phyloP scores from a whole-genome alignment of 2,797 vertebrate genomes.

The Pogoniulus pusillus region DNA sequence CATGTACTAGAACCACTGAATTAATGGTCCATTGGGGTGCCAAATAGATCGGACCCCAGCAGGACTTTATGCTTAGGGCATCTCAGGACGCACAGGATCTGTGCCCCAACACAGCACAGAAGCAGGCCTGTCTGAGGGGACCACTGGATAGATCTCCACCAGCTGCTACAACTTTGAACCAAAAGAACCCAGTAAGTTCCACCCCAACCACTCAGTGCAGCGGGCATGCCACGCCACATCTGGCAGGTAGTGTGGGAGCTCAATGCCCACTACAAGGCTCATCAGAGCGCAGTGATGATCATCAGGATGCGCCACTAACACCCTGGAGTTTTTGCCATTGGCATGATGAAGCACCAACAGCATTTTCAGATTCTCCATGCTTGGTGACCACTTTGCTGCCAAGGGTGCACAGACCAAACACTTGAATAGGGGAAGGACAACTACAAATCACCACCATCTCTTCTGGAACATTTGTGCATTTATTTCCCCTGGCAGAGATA shows the following conservation, averaged over 20 bases:
- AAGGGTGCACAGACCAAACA: background rate
- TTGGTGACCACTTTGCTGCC: background rate
- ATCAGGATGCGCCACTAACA: rapidly evolving
- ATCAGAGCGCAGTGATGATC: background rate
- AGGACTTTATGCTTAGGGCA: background rate
- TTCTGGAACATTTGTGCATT: background rate
- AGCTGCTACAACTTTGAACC: background rate
- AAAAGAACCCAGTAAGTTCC: background rate
- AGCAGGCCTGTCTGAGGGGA: background rate
- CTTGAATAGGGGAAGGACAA: background rate
- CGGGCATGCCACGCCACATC: rapidly evolving
- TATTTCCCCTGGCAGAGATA: background rate
- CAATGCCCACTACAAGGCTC: background rate
- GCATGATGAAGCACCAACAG: background rate
- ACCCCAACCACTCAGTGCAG: background rate
- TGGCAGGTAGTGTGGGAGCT: rapidly evolving
- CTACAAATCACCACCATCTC: background rate
- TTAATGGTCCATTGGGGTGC: background rate
- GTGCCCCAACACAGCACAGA: background rate
- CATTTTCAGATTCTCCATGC: background rate
- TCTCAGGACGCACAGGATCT: background rate
- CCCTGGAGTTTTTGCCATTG: background rate
- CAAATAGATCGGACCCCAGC: background rate
- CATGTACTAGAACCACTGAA: background rate
- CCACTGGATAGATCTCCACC: background rate